Conservation (phyloP, 2,797 vertebrate genomes). For the Rhinatrema bivittatum region DNA sequence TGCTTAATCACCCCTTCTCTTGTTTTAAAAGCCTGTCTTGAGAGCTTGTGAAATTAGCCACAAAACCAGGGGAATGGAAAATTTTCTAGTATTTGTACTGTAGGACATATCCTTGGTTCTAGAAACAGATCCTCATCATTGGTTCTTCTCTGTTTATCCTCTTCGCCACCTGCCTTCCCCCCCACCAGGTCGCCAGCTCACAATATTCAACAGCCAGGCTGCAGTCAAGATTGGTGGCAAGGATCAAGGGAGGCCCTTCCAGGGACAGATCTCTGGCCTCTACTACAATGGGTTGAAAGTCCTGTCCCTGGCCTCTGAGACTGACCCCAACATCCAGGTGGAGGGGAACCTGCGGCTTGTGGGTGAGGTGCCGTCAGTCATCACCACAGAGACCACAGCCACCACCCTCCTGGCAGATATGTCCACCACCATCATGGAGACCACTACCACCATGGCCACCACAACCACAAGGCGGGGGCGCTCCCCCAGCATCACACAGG, state of each 20-base stretch:
- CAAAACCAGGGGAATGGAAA: no score
- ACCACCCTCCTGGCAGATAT: constrained; percentile 87
- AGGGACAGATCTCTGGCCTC: constrained; percentile 91
- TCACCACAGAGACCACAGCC: constrained; percentile 79
- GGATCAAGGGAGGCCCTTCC: constrained; percentile 85
- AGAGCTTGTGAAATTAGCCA: no score
- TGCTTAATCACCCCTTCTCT: no score
- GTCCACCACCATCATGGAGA: constrained; percentile 96
- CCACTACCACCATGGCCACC: constrained; percentile 93
- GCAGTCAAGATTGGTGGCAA: constrained; percentile 88
- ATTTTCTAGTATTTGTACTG: no score
- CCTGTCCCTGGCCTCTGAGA: constrained; percentile 87
- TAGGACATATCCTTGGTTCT: neutral
- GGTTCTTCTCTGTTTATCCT: no score
- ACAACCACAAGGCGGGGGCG: constrained; percentile 83
- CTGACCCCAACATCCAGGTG: constrained; percentile 79
- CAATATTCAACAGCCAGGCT: constrained; percentile 96
- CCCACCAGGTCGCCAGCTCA: constrained; percentile 83
- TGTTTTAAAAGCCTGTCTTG: no score
- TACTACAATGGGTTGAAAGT: constrained; percentile 96
- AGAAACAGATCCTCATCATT: neutral
- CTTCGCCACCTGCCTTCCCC: constrained; percentile 13
- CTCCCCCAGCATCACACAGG: constrained; percentile 89
- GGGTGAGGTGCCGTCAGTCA: constrained; percentile 78
- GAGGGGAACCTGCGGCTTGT: constrained; percentile 86